Evolutionary conservation across 1,140 invertebrate species (phyloP).

Genomic region (Orussus abietinus): DNA sequence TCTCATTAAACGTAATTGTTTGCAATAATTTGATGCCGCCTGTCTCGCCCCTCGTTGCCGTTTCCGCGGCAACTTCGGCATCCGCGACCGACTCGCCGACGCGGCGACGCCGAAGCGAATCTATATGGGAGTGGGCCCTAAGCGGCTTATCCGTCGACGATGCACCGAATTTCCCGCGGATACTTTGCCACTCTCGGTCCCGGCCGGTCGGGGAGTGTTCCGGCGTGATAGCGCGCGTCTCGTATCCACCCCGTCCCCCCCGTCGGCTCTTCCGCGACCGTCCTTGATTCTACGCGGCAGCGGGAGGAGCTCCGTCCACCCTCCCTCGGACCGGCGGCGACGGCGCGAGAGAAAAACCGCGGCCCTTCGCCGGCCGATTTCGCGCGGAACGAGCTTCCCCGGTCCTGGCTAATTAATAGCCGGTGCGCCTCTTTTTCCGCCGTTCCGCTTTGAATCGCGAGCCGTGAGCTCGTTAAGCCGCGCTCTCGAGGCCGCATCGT

Average conservation of each 20-base stretch:
- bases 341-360: too few species aligned
- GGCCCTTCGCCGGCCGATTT: too few species aligned
- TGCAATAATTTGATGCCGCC: constrained; percentile 45
- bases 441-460: too few species aligned
- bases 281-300: too few species aligned
- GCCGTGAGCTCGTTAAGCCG: too few species aligned
- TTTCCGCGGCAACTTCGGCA: constrained; percentile 3
- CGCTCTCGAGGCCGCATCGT: too few species aligned
- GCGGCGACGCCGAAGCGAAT: constrained; percentile 14
- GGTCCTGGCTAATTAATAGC: too few species aligned
- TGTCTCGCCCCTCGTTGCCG: constrained; percentile 23
- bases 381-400: too few species aligned
- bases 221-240: constrained; percentile 33
- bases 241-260: constrained; percentile 15
- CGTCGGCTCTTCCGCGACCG: too few species aligned
- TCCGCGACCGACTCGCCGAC: constrained; percentile 16
- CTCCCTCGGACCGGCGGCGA: too few species aligned
- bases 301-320: too few species aligned
- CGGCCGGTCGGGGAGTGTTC: constrained; percentile 20
- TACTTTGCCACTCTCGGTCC: constrained; percentile 20
- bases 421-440: too few species aligned
- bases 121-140: constrained; percentile 21
- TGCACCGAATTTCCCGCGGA: constrained; percentile 39
- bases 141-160: constrained; percentile 46
- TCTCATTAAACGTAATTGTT: constrained; percentile 49